phyloP scores from a whole-genome alignment of 2,113 vertebrate species.

The Mystacornis crossleyi region DNA sequence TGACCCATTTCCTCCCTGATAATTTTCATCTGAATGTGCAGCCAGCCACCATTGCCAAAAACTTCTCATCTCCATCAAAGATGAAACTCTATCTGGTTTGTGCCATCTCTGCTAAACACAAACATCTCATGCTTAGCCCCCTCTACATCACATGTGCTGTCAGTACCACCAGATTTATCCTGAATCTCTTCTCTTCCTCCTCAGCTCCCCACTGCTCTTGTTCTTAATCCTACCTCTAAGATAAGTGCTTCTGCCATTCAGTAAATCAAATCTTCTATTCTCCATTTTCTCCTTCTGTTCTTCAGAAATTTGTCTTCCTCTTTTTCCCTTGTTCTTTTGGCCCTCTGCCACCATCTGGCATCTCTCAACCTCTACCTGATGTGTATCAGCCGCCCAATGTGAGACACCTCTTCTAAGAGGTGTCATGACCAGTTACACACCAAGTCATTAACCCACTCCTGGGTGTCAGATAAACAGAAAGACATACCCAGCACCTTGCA shows the following conservation, averaged over 20 bases:
- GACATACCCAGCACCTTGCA: not conserved
- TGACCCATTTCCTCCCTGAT: not conserved
- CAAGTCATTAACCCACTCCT: not conserved
- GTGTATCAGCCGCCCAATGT: not conserved
- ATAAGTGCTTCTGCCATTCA: not conserved
- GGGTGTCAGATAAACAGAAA: not conserved
- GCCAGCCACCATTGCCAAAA: not conserved
- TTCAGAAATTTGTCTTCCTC: not conserved
- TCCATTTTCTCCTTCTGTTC: not conserved
- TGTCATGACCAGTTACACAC: not conserved
- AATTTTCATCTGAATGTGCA: not conserved
- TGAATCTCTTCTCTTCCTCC: not conserved
- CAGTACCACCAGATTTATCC: not conserved
- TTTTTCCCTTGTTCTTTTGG: not conserved
- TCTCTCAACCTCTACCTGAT: not conserved
- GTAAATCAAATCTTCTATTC: not conserved
- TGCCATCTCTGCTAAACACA: not conserved
- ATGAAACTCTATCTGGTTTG: not conserved
- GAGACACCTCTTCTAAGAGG: not conserved
- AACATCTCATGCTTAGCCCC: not conserved
- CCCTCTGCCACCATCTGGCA: not conserved
- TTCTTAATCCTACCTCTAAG: not conserved
- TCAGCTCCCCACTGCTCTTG: not conserved
- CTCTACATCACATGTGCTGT: not conserved
- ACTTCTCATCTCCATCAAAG: not conserved